Conservation (phyloP, 2,888 invertebrate species). For the Amorpha juglandis region DNA sequence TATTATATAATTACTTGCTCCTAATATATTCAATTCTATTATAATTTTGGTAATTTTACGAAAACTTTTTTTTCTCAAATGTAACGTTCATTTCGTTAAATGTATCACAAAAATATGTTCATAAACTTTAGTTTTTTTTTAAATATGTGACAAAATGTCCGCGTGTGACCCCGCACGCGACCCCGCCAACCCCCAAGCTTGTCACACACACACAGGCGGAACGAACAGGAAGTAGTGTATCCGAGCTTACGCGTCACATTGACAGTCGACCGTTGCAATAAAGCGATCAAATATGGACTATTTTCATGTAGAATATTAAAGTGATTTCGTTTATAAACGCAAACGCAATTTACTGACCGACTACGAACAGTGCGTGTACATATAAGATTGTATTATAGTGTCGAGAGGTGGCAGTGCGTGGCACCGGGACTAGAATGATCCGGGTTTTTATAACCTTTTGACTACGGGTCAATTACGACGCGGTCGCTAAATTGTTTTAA, state of each 20-base stretch:
- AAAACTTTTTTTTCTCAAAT: no score
- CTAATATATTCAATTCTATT: background rate
- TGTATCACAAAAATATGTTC: no score
- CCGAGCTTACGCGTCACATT: conserved; percentile 22
- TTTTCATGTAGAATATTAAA: conserved; percentile 8
- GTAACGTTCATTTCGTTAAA: no score
- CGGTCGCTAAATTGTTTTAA: background rate
- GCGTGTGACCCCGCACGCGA: no score
- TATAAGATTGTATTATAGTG: conserved; percentile 15
- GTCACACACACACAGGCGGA: background rate
- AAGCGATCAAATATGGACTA: conserved; percentile 19
- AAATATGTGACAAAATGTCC: no score
- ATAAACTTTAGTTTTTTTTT: no score
- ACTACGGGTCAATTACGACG: background rate
- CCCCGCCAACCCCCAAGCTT: conserved; percentile 7
- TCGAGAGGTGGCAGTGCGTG: conserved; percentile 10
- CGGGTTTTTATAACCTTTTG: background rate
- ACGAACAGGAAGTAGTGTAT: conserved; percentile 9
- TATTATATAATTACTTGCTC: no score
- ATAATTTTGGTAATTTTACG: background rate
- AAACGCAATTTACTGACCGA: conserved; percentile 1
- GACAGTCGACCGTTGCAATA: conserved; percentile 21
- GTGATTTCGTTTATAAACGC: conserved; percentile 19
- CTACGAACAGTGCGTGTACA: conserved; percentile 21
- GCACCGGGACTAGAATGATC: background rate